Percentiles rank a stretch among this genome's conserved stretches.
Conservation (phyloP, 64 coral and sea anemone species). For the Trachythela sp. region DNA sequence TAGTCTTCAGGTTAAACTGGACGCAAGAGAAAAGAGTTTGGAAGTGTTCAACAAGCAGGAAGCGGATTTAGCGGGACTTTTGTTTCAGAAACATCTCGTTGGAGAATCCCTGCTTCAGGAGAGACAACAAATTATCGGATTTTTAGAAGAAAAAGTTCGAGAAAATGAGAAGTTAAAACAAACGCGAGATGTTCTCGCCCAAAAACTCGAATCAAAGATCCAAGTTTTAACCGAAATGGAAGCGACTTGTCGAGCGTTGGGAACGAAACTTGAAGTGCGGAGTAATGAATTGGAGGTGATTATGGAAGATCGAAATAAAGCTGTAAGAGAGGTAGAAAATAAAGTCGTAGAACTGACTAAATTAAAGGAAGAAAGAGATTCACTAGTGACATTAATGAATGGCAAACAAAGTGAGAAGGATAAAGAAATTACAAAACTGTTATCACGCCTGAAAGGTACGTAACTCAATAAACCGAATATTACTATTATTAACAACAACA, state of each 20-base stretch:
- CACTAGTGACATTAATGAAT: constrained; percentile 68
- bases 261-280: constrained; percentile 52
- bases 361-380: constrained; percentile 68
- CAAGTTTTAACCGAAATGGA: constrained; percentile 78
- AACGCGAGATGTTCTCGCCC: constrained; percentile 67
- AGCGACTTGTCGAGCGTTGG: constrained; percentile 43
- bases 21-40: constrained; percentile 77
- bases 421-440: constrained; percentile 82
- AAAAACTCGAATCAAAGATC: constrained; percentile 74
- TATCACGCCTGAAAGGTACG: constrained; percentile 93
- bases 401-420: constrained; percentile 82
- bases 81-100: constrained; percentile 66
- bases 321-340: constrained; percentile 62
- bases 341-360: constrained; percentile 69
- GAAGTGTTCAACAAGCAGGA: constrained; percentile 72
- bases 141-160: constrained; percentile 60
- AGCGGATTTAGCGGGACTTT: constrained; percentile 65
- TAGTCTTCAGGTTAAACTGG: constrained; percentile 71
- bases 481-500: too few species aligned
- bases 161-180: constrained; percentile 79
- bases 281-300: constrained; percentile 73
- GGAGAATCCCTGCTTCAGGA: constrained; percentile 77
- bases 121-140: constrained; percentile 67
- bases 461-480: not conserved
- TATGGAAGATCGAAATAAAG: constrained; percentile 68